Percentiles rank a stretch among this genome's conserved stretches.
phyloP scores from a whole-genome alignment of 37 sponge, comb jelly and placozoan species.

The Aplysina aerophoba region DNA sequence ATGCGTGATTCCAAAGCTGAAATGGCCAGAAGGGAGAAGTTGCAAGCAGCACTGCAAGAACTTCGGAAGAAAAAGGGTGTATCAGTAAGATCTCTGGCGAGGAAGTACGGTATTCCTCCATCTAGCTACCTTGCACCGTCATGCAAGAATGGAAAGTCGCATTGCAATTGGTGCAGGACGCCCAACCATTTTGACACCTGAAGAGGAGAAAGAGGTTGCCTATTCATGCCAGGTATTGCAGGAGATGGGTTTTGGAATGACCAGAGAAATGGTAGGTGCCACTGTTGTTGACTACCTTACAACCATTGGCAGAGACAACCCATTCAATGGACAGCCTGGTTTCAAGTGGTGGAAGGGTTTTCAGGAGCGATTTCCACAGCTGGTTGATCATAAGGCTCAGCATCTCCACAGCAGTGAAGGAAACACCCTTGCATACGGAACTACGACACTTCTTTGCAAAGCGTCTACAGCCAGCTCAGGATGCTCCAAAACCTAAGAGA shows the following conservation, averaged over 20 bases:
- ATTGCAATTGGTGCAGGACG: too few species aligned
- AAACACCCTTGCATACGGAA: constrained; percentile 20
- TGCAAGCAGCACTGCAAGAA: too few species aligned
- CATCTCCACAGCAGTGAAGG: neutral
- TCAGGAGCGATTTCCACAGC: neutral
- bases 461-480: neutral
- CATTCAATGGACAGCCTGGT: constrained; percentile 4
- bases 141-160: too few species aligned
- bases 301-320: neutral
- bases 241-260: constrained; percentile 20
- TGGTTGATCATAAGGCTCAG: constrained; percentile 3
- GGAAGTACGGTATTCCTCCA: too few species aligned
- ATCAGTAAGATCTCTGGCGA: too few species aligned
- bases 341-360: constrained; percentile 28
- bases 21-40: too few species aligned
- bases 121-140: too few species aligned
- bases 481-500: constrained; percentile 15
- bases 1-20: too few species aligned
- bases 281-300: constrained; percentile 11
- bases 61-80: too few species aligned
- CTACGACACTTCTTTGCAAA: constrained; percentile 25
- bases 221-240: constrained; percentile 33
- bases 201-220: too few species aligned
- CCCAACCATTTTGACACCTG: too few species aligned
- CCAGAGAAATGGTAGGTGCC: constrained; percentile 3